phyloP scores from a whole-genome alignment of 2,797 vertebrate species.

The Ctenochaetus hawaiiensis region DNA sequence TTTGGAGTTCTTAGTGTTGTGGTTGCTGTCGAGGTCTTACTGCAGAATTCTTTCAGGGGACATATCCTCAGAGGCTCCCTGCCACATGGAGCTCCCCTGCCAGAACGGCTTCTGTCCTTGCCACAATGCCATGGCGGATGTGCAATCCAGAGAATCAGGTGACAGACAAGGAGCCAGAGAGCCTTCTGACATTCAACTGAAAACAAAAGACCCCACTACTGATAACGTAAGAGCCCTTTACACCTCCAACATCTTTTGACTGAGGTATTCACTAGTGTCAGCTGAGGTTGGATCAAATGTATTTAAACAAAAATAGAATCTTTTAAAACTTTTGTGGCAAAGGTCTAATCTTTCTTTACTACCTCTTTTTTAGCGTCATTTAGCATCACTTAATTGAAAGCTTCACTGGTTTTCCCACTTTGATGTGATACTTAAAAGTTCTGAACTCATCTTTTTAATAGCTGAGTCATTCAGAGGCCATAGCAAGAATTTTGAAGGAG shows the following conservation, averaged over 20 bases:
- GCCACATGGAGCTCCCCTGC: neutral
- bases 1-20: neutral
- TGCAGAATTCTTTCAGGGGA: constrained; percentile 39
- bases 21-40: constrained; percentile 19
- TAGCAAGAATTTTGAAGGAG: constrained; percentile 73
- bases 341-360: neutral
- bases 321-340: constrained; percentile 9
- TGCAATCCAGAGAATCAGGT: constrained; percentile 18
- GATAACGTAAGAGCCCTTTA: constrained; percentile 44
- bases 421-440: neutral
- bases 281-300: neutral
- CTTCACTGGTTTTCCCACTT: neutral
- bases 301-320: neutral
- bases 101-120: constrained; percentile 14
- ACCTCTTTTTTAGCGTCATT: neutral
- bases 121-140: neutral
- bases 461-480: constrained; percentile 59
- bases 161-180: constrained; percentile 26
- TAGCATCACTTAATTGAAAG: neutral
- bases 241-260: neutral
- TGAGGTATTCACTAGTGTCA: neutral
- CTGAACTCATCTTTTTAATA: neutral
- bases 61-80: constrained; percentile 16
- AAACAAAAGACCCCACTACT: constrained; percentile 13
- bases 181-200: constrained; percentile 39